Base-by-base conservation (phyloP, 2,888 invertebrate genomes). In the Galerucella calmariensis region DNA sequence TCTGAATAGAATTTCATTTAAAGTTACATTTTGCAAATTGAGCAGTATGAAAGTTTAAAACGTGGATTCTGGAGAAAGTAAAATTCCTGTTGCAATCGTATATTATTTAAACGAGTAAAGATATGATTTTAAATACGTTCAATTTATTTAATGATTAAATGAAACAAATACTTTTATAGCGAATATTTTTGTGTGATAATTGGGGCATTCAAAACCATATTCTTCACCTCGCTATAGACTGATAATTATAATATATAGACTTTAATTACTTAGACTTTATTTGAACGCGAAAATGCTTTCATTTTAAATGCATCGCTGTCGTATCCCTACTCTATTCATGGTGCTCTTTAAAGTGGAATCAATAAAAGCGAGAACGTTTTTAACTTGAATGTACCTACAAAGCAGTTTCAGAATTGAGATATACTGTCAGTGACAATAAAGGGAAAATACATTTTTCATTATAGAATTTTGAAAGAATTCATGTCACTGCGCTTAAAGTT, bases 211-310 rank as follows among this genome's bases (percentile, higher is more conserved):
- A 53, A 69, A 69, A 63, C 51, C 62, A 51, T 69, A 35, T 62
- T 62, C 44, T 51, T 6, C 24, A 69, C 62, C 24, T 61, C 62
- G 20, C 20, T 62, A 44, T n/a, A 48, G 69, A 59, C 48, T 61
- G 46, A 69, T 69, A 69, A 69, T 69, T 51, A 62, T 51, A 35
- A 58, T 16, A 48, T 14, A 53, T 53, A 16, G 62, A 48, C 51
- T 69, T 51, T 69, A 69, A 69, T 69, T 69, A 69, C 62, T 69
- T 56, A 69, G 62, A 27, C 69, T 62, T 69, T 69, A 69, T 27
- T 46, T 41, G 62, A 27, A 61, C 20, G 46, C 11, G 62, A 61
- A 53, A 59, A 59, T n/a, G 56, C 67, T 58, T 44, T 68, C 41
- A 58, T 51, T 63, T 24, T 41, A 59, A 63, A 62, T 69, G 69